Conservation (phyloP, 1,140 invertebrate genomes). For the Zaprionus davidi region DNA sequence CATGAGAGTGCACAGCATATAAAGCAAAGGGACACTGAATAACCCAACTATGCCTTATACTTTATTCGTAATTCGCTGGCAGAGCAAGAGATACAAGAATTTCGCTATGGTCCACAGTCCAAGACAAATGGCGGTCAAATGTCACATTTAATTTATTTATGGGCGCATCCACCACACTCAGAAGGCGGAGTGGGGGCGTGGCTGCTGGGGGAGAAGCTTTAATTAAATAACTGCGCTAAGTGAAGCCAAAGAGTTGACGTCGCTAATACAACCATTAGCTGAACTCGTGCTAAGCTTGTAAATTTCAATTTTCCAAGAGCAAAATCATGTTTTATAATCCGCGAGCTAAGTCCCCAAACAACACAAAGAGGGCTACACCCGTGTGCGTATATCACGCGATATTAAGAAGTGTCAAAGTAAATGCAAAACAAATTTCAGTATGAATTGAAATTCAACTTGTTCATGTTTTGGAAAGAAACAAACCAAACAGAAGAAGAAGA, state of each 20-base stretch:
- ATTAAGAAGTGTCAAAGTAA: background rate
- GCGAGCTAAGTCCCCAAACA: background rate
- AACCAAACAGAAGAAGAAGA: too few relatives aligned
- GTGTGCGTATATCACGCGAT: background rate
- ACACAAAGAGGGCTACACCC: background rate
- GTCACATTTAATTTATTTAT: slow-evolving; percentile 82
- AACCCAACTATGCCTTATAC: slow-evolving; percentile 47
- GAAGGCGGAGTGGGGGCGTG: background rate
- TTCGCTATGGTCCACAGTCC: slow-evolving; percentile 50
- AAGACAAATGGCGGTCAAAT: slow-evolving; percentile 81
- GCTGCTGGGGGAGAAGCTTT: slow-evolving; percentile 39
- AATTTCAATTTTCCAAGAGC: slow-evolving; percentile 52
- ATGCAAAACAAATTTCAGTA: background rate
- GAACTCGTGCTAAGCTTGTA: slow-evolving; percentile 67
- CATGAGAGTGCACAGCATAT: slow-evolving; percentile 66
- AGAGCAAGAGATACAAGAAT: slow-evolving; percentile 59
- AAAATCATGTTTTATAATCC: slow-evolving; percentile 26
- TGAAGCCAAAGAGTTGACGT: slow-evolving; percentile 73
- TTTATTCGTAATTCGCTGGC: background rate
- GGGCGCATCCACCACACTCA: slow-evolving; percentile 34
- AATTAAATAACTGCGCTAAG: slow-evolving; percentile 79
- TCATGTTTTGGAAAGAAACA: too few relatives aligned
- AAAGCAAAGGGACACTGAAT: slow-evolving; percentile 40
- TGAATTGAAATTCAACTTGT: background rate
- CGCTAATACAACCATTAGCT: slow-evolving; percentile 77